phyloP scores from a whole-genome alignment of 2,888 invertebrate genomes.

The Brenthis ino region DNA sequence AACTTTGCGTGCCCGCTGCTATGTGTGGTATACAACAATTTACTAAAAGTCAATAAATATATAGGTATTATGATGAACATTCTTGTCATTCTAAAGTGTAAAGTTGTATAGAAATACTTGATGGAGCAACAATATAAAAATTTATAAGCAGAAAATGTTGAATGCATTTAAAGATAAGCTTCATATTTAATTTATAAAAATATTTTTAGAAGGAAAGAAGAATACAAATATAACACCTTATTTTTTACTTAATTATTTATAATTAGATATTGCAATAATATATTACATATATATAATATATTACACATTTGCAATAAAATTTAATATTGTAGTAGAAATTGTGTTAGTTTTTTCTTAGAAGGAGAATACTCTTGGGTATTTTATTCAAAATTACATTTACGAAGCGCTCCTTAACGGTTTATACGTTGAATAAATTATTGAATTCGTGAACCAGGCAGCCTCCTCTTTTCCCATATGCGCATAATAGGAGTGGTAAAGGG shows the following conservation, averaged over 20 bases:
- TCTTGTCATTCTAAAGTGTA: not conserved
- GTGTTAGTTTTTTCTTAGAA: slow-evolving; percentile 22
- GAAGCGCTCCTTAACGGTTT: slow-evolving; percentile 35
- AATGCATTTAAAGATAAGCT: too few relatives aligned
- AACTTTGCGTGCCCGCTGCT: slow-evolving; percentile 32
- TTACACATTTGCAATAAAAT: too few relatives aligned
- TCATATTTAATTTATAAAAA: too few relatives aligned
- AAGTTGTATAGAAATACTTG: not conserved
- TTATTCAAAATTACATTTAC: slow-evolving; percentile 37
- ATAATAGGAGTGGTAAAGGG: slow-evolving; percentile 41
- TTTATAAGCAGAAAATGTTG: too few relatives aligned
- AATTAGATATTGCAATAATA: too few relatives aligned
- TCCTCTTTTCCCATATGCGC: slow-evolving; percentile 39
- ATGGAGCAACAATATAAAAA: too few relatives aligned
- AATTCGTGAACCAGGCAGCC: slow-evolving; percentile 38
- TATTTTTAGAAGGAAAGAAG: too few relatives aligned
- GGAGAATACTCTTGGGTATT: slow-evolving; percentile 31
- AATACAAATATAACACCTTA: too few relatives aligned
- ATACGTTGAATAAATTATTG: slow-evolving; percentile 44
- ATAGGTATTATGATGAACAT: slow-evolving; percentile 1
- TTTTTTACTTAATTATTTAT: too few relatives aligned
- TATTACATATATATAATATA: not conserved
- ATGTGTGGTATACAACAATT: slow-evolving; percentile 30
- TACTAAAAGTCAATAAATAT: slow-evolving; percentile 12
- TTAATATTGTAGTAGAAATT: slow-evolving; percentile 1